Conservation (phyloP, 2,113 vertebrate species). For the Vulpes lagopus region DNA sequence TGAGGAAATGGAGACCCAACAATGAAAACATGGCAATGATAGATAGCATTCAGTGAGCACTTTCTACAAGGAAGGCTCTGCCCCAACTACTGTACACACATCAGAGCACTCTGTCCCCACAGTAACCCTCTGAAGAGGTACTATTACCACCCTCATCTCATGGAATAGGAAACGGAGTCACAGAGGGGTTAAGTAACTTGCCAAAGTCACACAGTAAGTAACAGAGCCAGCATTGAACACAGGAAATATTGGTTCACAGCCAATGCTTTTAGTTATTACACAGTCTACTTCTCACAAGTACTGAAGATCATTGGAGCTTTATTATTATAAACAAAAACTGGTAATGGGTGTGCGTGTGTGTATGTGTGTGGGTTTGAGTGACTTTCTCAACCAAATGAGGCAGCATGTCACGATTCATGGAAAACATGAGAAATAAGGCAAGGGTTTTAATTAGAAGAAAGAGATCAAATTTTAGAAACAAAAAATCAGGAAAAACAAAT, state of each 20-base stretch:
- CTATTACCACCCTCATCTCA: not conserved
- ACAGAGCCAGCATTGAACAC: not conserved
- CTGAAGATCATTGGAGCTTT: not conserved
- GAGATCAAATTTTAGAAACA: not conserved
- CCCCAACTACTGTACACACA: not conserved
- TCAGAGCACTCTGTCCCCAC: not conserved
- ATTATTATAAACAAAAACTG: conserved; percentile 32
- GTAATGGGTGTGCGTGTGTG: not conserved
- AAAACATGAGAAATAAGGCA: not conserved
- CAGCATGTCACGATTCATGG: not conserved
- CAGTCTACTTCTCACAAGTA: not conserved
- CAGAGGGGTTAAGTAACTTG: not conserved
- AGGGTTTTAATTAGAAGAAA: conserved; percentile 60
- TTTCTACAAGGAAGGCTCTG: not conserved
- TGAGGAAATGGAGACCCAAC: not conserved
- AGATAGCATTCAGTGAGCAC: not conserved
- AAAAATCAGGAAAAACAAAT: not conserved
- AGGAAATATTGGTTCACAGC: not conserved
- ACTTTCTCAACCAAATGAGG: not conserved
- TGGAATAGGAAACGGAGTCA: not conserved
- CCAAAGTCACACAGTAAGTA: not conserved
- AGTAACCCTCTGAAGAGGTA: not conserved
- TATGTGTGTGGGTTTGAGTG: not conserved
- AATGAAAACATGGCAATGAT: not conserved
- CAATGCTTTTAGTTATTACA: not conserved